A percentile compares a stretch with the other conserved stretches of the same genome.
phyloP scores from a whole-genome alignment of 2,113 vertebrate species.

The Campylomormyrus tamandua region DNA sequence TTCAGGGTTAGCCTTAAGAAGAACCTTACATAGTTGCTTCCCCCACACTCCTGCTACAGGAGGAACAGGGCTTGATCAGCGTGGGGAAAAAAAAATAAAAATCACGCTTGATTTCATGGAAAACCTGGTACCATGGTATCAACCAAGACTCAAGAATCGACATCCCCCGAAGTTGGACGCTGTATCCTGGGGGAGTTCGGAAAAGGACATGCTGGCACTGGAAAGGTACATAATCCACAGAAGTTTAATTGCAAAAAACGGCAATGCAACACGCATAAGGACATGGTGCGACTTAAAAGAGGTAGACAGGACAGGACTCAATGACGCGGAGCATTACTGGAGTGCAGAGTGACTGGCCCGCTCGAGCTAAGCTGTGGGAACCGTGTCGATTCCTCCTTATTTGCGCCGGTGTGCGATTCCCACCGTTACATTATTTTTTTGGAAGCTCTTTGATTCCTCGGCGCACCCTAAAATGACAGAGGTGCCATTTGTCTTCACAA shows the following conservation, averaged over 20 bases:
- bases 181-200: background rate
- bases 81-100: background rate
- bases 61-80: background rate
- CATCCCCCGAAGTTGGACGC: background rate
- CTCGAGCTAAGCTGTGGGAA: background rate
- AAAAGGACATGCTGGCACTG: background rate
- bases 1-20: background rate
- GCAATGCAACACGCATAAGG: background rate
- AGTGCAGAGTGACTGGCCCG: background rate
- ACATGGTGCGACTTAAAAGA: background rate
- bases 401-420: background rate
- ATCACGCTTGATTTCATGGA: background rate
- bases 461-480: background rate
- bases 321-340: background rate
- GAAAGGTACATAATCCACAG: background rate
- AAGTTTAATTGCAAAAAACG: background rate
- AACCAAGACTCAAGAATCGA: background rate
- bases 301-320: background rate
- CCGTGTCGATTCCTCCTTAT: background rate
- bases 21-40: background rate
- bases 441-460: background rate
- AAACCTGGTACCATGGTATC: background rate
- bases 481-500: conserved; percentile 51
- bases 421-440: background rate
- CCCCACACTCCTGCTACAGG: background rate